Evolutionary conservation across 2,113 vertebrate genomes (phyloP).

Genomic region (Chitala chitala): DNA sequence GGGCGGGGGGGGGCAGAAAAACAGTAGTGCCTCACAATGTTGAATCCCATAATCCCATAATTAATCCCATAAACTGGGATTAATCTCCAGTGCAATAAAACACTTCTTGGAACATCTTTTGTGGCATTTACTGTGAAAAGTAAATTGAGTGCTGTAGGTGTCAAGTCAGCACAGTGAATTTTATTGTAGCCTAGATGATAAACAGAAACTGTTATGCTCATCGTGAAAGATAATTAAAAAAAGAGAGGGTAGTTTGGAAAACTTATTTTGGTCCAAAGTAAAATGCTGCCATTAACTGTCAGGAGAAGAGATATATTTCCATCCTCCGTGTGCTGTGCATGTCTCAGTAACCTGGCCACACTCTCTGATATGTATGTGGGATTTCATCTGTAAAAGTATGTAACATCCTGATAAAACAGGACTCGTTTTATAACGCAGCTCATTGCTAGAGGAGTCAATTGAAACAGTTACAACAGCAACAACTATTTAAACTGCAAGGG

Average conservation of each 20-base stretch:
- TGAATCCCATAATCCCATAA: slow-evolving; percentile 35
- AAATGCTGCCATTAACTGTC: slow-evolving; percentile 5
- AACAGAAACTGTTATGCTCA: slow-evolving; percentile 3
- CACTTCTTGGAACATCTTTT: slow-evolving; percentile 39
- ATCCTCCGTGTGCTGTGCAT: background rate
- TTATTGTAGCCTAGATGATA: slow-evolving; percentile 28
- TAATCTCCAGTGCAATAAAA: slow-evolving; percentile 62
- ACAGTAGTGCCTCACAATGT: slow-evolving; percentile 52
- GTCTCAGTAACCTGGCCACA: slow-evolving; percentile 30
- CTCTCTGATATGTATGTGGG: slow-evolving; percentile 36
- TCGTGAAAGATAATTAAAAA: background rate
- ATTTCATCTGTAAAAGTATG: slow-evolving; percentile 37
- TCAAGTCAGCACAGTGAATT: slow-evolving; percentile 26
- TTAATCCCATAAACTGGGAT: slow-evolving; percentile 47
- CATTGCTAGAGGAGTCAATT: slow-evolving; percentile 26
- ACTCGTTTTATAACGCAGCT: slow-evolving; percentile 18
- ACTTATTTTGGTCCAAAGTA: background rate
- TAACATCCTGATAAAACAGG: slow-evolving; percentile 27
- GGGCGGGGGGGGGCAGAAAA: slow-evolving; percentile 45
- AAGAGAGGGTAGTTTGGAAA: background rate
- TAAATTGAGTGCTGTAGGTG: slow-evolving; percentile 40
- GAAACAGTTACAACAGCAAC: background rate
- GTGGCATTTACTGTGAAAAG: slow-evolving; percentile 46
- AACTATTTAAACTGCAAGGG: slow-evolving; percentile 15
- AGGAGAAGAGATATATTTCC: background rate